Base-by-base conservation (phyloP, 2,797 vertebrate species). In the Craterocephalus amniculus region DNA sequence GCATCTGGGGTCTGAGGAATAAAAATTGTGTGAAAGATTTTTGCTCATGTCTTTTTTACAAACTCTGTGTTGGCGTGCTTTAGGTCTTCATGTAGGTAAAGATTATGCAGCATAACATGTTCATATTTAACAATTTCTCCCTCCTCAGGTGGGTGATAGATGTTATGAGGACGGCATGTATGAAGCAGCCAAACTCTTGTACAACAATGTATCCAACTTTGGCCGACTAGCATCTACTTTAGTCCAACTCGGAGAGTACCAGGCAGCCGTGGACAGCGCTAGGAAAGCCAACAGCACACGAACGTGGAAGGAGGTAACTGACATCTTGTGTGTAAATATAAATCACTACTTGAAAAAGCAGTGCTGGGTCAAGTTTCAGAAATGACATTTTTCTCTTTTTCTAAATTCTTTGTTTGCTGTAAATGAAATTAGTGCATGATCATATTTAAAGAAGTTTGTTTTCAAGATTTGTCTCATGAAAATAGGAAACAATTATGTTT, bases 141-240 rank as follows among this genome's bases (percentile, higher is more conserved):
- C 27, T 64, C 62, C 64, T 9, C 74, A 91, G 92, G 91, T 94
- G 63, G 92, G 92, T 13, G 91, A 93, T 65, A 77, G 96, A 78
- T 99, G 97, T 86, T 98, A 97, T 0, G 95, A 98, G 52, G 96
- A 98, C 71, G 94, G 94, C 0, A 97, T 98, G 97, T 97, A 96
- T 0, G 96, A 98, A 51, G 97, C 96, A 0, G 96, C 97, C 43
- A 96, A 97, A 84, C 93, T 98, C 18, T 93, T 98, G 56, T 96
- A 96, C 86, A 96, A 96, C 91, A 96, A 95, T 0, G 95, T 98
- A 9, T 99, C 97, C 60, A 97, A 97, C 85, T 97, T 97, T 71
- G 96, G 96, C 43, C 94, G 95, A 27, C 93, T 98, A 79, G 96
- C 97, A 0, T 98, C 97, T 7, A 98, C 97, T 5, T 88, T 98